Percentiles rank a stretch among this genome's conserved stretches.
Evolutionary conservation across 2,113 vertebrate species (phyloP).

Genomic region (Gadus chalcogrammus): DNA sequence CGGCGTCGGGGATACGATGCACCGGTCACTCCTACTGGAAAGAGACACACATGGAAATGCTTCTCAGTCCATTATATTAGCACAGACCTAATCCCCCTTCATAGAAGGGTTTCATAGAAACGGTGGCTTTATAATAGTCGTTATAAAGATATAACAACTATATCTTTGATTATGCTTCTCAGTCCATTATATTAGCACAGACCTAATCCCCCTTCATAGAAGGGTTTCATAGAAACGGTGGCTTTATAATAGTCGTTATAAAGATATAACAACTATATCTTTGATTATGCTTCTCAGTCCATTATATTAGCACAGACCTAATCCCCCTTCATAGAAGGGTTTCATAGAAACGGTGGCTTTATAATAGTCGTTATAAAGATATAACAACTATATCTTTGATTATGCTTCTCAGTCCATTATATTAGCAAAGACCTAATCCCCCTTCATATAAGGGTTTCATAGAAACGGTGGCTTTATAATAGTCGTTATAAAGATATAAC

Average conservation of each 20-base stretch:
- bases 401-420: background rate
- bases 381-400: too few species aligned
- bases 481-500: too few species aligned
- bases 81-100: background rate
- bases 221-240: background rate
- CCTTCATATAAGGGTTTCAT: too few species aligned
- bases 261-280: too few species aligned
- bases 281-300: too few species aligned
- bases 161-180: too few species aligned
- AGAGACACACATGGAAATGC: background rate
- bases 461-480: too few species aligned
- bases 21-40: slow-evolving; percentile 6
- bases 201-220: background rate
- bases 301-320: background rate
- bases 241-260: too few species aligned
- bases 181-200: background rate
- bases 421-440: background rate
- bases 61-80: background rate
- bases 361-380: too few species aligned
- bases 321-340: background rate
- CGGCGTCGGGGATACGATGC: slow-evolving; percentile 5
- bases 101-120: background rate
- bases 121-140: too few species aligned
- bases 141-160: too few species aligned
- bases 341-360: background rate